Evolutionary conservation across 1,140 invertebrate genomes (phyloP).

Genomic region (Helicoverpa armigera): DNA sequence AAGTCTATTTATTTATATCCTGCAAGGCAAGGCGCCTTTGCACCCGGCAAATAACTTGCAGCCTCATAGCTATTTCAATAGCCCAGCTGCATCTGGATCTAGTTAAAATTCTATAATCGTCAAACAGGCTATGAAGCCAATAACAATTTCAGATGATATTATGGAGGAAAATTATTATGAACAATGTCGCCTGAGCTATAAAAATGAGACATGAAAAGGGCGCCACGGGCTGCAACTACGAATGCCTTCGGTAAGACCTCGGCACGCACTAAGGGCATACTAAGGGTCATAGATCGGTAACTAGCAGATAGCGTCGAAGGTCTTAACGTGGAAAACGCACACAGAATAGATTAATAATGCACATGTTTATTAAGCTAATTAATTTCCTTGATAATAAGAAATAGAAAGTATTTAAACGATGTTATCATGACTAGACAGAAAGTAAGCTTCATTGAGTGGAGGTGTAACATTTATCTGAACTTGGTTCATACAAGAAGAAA

Average conservation of each 20-base stretch:
- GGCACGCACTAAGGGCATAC: conserved; percentile 77
- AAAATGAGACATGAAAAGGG: conserved; percentile 68
- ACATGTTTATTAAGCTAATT: conserved; percentile 52
- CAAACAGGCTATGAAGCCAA: conserved; percentile 33
- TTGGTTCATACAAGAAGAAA: conserved; percentile 18
- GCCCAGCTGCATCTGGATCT: conserved; percentile 32
- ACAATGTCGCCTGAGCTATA: conserved; percentile 70
- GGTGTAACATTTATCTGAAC: conserved; percentile 37
- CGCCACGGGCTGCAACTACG: conserved; percentile 58
- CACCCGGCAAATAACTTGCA: conserved; percentile 26
- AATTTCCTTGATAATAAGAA: conserved; percentile 39
- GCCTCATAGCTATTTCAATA: conserved; percentile 14
- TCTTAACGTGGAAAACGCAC: conserved; percentile 64
- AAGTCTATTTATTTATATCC: conserved; percentile 6
- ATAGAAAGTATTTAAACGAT: conserved; percentile 46
- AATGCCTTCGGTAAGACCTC: conserved; percentile 66
- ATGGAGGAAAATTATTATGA: conserved; percentile 63
- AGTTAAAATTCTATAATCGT: conserved; percentile 48
- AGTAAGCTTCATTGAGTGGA: conserved; percentile 36
- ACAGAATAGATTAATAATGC: conserved; percentile 68
- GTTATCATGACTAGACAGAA: conserved; percentile 48
- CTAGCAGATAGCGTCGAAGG: conserved; percentile 67
- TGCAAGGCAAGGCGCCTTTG: not conserved
- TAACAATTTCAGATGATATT: conserved; percentile 46
- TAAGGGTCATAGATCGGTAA: conserved; percentile 75